These are phyloP conservation scores for Venustaconcha ellipsiformis DNA, from an alignment of 1,140 invertebrate species.

Conservation along the genomic window DNA sequence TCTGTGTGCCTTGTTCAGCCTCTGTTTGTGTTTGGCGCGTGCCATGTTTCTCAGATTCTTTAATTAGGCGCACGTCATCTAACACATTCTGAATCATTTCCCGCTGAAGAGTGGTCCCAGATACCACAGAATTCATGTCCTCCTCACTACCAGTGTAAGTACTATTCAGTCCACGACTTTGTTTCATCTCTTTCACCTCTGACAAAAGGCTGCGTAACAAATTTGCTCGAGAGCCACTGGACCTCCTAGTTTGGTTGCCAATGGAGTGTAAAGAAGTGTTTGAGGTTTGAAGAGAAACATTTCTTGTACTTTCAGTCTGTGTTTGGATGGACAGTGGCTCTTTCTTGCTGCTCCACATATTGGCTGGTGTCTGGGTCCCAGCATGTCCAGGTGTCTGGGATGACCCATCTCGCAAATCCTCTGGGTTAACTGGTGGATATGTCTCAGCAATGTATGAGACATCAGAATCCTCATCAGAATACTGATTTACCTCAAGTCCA, in stretches of 20 bases:
- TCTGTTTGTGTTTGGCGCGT: slow-evolving; percentile 52
- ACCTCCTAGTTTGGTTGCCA: slow-evolving; percentile 47
- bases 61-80: slow-evolving; percentile 47
- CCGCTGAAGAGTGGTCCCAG: slow-evolving; percentile 45
- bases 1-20: slow-evolving; percentile 56
- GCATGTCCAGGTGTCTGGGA: slow-evolving; percentile 61
- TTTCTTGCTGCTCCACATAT: slow-evolving; percentile 35
- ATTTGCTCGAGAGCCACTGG: slow-evolving; percentile 43
- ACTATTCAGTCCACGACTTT: slow-evolving; percentile 51
- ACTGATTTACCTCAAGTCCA: slow-evolving; percentile 38
- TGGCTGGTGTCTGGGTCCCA: slow-evolving; percentile 55
- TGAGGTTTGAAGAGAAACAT: slow-evolving; percentile 44
- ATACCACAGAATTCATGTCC: slow-evolving; percentile 40
- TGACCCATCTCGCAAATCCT: slow-evolving; percentile 47
- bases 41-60: slow-evolving; percentile 43
- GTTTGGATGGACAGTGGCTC: slow-evolving; percentile 42
- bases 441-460: slow-evolving; percentile 52
- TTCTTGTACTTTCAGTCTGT: slow-evolving; percentile 42
- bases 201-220: slow-evolving; percentile 52
- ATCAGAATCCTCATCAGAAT: slow-evolving; percentile 61
- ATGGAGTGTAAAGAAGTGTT: slow-evolving; percentile 57
- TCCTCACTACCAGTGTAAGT: slow-evolving; percentile 37
- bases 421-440: slow-evolving; percentile 51
- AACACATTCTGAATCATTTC: slow-evolving; percentile 49
- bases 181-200: slow-evolving; percentile 61